These are phyloP conservation scores for Nymphicus hollandicus DNA, from an alignment of 2,113 vertebrate genomes.

Conservation along the genomic window DNA sequence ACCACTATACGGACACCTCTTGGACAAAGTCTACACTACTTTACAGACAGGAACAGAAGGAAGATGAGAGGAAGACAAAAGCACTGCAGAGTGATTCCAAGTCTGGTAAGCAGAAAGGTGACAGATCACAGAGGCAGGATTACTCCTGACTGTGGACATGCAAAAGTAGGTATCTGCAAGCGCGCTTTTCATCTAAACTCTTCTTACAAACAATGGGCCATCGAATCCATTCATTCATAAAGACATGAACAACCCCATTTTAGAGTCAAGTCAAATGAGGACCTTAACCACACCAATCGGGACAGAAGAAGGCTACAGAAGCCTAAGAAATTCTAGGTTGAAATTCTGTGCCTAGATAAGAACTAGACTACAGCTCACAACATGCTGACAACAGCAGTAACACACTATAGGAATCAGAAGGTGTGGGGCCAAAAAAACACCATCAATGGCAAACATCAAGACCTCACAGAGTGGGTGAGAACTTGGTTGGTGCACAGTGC, in stretches of 20 bases:
- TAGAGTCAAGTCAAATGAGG: not conserved
- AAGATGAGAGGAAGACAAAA: not conserved
- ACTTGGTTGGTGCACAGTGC: not conserved
- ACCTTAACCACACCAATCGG: not conserved
- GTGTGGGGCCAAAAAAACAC: not conserved
- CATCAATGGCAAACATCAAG: not conserved
- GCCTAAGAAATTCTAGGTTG: not conserved
- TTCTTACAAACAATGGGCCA: not conserved
- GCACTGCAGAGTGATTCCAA: not conserved
- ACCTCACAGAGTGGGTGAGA: not conserved
- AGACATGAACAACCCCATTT: not conserved
- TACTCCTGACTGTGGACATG: not conserved
- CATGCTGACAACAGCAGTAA: not conserved
- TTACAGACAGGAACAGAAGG: not conserved
- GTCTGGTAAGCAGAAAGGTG: not conserved
- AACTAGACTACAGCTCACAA: not conserved
- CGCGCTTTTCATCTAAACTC: not conserved
- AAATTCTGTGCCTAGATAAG: not conserved
- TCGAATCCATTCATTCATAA: not conserved
- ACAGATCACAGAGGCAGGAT: not conserved
- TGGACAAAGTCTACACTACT: rapidly evolving
- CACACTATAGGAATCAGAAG: not conserved
- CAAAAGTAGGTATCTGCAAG: not conserved
- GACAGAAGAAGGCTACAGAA: not conserved
- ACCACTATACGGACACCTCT: not conserved